Conservation (phyloP, 2,113 vertebrate genomes). For the Herpailurus yagouaroundi region DNA sequence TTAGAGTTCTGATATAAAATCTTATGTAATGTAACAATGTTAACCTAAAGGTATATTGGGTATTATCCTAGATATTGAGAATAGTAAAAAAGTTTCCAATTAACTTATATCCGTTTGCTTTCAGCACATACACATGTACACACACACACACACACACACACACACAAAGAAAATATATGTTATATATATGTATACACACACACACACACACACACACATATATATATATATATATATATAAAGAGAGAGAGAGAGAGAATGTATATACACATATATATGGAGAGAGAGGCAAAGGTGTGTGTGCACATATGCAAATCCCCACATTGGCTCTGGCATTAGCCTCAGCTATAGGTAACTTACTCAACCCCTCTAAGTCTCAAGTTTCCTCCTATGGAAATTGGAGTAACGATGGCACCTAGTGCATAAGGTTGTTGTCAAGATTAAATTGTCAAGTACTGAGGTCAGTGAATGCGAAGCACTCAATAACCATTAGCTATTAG, state of each 20-base stretch:
- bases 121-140: not conserved
- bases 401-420: not conserved
- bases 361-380: not conserved
- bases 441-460: not conserved
- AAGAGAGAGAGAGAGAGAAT: no score
- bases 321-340: not conserved
- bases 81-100: not conserved
- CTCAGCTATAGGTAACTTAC: not conserved
- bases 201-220: not conserved
- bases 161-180: not conserved
- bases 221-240: no score
- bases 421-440: not conserved
- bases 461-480: not conserved
- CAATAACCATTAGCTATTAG: not conserved
- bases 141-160: not conserved
- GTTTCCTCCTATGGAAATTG: slow-evolving; percentile 5
- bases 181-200: not conserved
- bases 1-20: not conserved
- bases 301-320: fast-evolving
- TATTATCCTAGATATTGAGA: slow-evolving; percentile 27
- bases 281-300: not conserved
- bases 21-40: not conserved
- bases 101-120: not conserved
- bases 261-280: not conserved
- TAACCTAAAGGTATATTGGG: not conserved